These are phyloP conservation scores for Enteromius radiatus DNA, from an alignment of 2,797 vertebrate species.

Conservation along the genomic window DNA sequence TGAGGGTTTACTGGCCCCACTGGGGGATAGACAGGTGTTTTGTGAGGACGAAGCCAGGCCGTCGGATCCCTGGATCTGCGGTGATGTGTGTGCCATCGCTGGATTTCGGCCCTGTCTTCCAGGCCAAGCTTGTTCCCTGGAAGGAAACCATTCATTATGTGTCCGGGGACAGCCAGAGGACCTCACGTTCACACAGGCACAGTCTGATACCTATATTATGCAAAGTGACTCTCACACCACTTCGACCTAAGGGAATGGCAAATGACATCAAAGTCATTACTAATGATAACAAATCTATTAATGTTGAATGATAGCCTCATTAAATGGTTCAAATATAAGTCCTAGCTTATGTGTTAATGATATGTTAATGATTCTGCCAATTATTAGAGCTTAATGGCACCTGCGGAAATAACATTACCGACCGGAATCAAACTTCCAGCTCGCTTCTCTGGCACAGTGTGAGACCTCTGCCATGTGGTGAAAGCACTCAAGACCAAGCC, in stretches of 20 bases:
- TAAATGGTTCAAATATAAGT: slow-evolving; percentile 82
- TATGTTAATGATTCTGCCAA: slow-evolving; percentile 82
- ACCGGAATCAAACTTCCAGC: slow-evolving; percentile 77
- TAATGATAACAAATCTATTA: slow-evolving; percentile 82
- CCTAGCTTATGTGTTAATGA: slow-evolving; percentile 82
- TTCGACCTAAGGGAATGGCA: slow-evolving; percentile 71
- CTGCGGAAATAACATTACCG: slow-evolving; percentile 70
- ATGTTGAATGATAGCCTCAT: slow-evolving; percentile 81
- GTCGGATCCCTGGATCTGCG: background rate
- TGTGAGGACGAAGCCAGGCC: slow-evolving; percentile 26
- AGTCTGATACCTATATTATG: slow-evolving; percentile 66
- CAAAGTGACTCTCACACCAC: slow-evolving; percentile 66
- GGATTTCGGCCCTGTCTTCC: slow-evolving; percentile 15
- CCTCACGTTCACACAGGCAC: slow-evolving; percentile 24
- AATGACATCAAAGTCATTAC: slow-evolving; percentile 79
- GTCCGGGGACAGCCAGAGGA: slow-evolving; percentile 34
- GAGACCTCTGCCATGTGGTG: slow-evolving; percentile 45
- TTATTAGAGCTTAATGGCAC: slow-evolving; percentile 80
- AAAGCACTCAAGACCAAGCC: slow-evolving; percentile 44
- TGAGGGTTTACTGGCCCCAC: slow-evolving; percentile 15
- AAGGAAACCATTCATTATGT: slow-evolving; percentile 50
- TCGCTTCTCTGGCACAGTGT: slow-evolving; percentile 60
- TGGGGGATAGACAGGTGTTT: slow-evolving; percentile 47
- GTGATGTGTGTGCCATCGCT: slow-evolving; percentile 29
- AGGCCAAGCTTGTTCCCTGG: slow-evolving; percentile 9